Base-by-base conservation (phyloP, 2,797 vertebrate species). In the Tauraco hartlaubi region DNA sequence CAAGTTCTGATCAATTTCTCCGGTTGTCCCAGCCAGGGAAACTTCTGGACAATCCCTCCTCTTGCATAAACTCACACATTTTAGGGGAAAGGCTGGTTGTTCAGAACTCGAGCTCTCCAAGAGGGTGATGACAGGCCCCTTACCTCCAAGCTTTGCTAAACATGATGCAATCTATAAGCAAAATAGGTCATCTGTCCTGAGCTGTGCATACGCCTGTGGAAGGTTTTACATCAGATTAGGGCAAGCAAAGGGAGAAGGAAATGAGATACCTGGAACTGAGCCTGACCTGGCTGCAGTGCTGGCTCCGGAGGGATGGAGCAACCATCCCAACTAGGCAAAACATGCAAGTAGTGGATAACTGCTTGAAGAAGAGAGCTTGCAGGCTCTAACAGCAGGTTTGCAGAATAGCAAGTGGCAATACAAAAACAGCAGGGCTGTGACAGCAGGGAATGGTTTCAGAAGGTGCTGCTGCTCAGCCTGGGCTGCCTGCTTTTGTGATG, bases 91-190 rank as follows among this genome's bases (percentile, higher is more conserved):
- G 43, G 6, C 46, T 64, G 61, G 7, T 20, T 88, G 61, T 54
- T 88, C 56, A 46, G 66, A 75, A 18, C 54, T 49, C 1, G 8
- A 49, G 62, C 26, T 72, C 39, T 73, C 88, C n/a, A 39, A 95
- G 86, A 91, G 80, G 54, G 73, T 81, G 94, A 37, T 92, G 80
- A 95, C 92, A 95, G 58, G 73, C 35, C 15, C 73, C 43, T 94
- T 88, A 81, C 86, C 73, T 72, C 55, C 48, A 58, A 88, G 74
- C 6, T 1, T 1, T 56, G 49, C 41, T 94, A 25, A 88, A 71
- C 54, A 7, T 0, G 15, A 62, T 64, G 62, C 66, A 58, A 19
- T 91, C 83, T 62, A 9, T 46, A 84, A 63, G 49, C 56, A 41
- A 62, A 72, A 31, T n/a, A 80, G 69, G 37, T 54, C 80, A 92